phyloP scores from a whole-genome alignment of 2,888 invertebrate genomes.

The Lathronympha strigana region DNA sequence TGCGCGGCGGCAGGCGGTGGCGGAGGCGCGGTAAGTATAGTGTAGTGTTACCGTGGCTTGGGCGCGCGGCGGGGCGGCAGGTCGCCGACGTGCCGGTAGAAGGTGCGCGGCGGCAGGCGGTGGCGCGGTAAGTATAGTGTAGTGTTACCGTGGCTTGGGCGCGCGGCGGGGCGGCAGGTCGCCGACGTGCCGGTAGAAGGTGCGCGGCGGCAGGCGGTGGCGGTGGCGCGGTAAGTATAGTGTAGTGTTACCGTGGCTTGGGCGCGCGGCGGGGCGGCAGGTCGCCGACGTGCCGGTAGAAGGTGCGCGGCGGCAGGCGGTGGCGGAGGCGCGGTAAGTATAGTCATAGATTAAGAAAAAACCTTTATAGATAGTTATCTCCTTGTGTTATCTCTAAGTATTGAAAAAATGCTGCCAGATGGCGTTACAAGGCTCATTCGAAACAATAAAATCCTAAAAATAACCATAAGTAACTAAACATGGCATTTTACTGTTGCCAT shows the following conservation, averaged over 20 bases:
- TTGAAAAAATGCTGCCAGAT: no score
- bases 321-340: slow-evolving; percentile 75
- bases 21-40: background rate
- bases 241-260: slow-evolving; percentile 71
- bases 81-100: slow-evolving; percentile 77
- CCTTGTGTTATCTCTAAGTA: no score
- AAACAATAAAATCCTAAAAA: no score
- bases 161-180: slow-evolving; percentile 68
- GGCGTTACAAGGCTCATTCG: no score
- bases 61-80: slow-evolving; percentile 65
- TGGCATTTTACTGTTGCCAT: no score
- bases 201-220: slow-evolving; percentile 47
- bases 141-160: slow-evolving; percentile 69
- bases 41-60: slow-evolving; percentile 62
- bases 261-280: slow-evolving; percentile 64
- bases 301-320: slow-evolving; percentile 77
- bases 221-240: no score
- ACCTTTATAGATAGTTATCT: no score
- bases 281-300: slow-evolving; percentile 77
- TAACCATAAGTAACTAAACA: no score
- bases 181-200: slow-evolving; percentile 78
- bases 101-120: slow-evolving; percentile 77
- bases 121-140: no score
- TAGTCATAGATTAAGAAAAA: no score
- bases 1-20: slow-evolving; percentile 52